Evolutionary conservation across 2,113 vertebrate genomes (phyloP).

Genomic region (Carlito syrichta): DNA sequence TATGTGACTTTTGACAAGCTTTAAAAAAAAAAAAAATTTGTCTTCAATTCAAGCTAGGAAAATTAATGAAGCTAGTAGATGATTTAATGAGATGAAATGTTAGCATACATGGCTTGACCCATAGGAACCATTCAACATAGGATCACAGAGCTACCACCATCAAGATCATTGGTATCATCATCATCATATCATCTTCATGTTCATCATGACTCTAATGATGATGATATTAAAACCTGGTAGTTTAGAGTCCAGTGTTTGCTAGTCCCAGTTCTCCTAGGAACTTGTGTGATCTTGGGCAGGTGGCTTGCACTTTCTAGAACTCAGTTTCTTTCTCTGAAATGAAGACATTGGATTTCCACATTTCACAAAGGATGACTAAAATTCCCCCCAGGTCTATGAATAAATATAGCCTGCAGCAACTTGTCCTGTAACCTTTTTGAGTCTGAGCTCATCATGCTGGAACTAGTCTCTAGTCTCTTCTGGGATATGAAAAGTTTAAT

Average conservation of each 20-base stretch:
- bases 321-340: background rate
- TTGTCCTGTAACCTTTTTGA: background rate
- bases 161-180: background rate
- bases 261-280: background rate
- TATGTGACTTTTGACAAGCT: background rate
- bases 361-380: background rate
- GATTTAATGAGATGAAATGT: background rate
- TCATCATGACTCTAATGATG: background rate
- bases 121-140: background rate
- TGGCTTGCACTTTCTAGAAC: background rate
- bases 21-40: too few species aligned
- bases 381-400: background rate
- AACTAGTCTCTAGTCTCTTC: background rate
- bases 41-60: background rate
- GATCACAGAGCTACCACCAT: rapidly evolving
- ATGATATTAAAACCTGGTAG: background rate
- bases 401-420: conserved; percentile 2
- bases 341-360: background rate
- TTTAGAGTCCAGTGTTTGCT: background rate
- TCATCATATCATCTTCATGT: background rate
- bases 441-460: background rate
- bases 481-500: background rate
- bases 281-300: background rate
- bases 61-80: background rate
- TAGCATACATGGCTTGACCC: background rate